Base-by-base conservation (phyloP, 2,113 vertebrate genomes). In the Phrynocephalus versicolor region DNA sequence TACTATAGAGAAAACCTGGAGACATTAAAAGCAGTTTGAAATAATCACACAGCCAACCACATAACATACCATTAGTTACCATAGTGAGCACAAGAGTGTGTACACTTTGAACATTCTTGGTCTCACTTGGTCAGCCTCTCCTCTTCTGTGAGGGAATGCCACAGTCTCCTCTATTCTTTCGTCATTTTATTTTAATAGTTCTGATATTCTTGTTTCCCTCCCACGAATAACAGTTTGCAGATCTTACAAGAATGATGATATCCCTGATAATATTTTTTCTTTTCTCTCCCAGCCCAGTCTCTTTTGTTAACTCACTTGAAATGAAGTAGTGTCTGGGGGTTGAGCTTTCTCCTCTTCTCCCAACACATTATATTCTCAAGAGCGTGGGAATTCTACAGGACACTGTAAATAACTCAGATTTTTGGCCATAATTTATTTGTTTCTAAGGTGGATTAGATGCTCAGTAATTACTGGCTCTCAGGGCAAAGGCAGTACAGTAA, bases 301-400 rank as follows among this genome's bases (percentile, higher is more conserved):
- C 23, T 69, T 14, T 72, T 30, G 30, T 64, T 80, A 51, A n/a
- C 10, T 72, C 23, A 71, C 37, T 84, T 67, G 25, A 55, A 70
- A 45, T 23, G 33, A 58, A 70, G 33, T 60, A 78, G 16, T 70
- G 18, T 70, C 33, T 70, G 64, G 64, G 64, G 51, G 69, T 7
- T 70, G 45, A 39, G 45, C 16, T 78, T 78, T 78, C 75, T 85
- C 41, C 18, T 78, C 23, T 77, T 83, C 45, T 78, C n/a, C 64
- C 64, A 85, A 58, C 35, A n/a, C 75, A 79, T 85, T 85, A 33
- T 51, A 64, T 69, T 70, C 65, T 37, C 13, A 12, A 6, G 41
- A 58, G 45, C 51, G 45, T 85, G 83, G 27, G 83, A 85, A 58
- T 37, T 69, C 13, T 39, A 13, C 83, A 60, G 27, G 35, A 45